Percentiles rank a stretch among this genome's conserved stretches.
These are phyloP conservation scores for human (Homo sapiens) DNA, from an alignment of 2,113 vertebrate genomes.

Conservation along the genomic window DNA sequence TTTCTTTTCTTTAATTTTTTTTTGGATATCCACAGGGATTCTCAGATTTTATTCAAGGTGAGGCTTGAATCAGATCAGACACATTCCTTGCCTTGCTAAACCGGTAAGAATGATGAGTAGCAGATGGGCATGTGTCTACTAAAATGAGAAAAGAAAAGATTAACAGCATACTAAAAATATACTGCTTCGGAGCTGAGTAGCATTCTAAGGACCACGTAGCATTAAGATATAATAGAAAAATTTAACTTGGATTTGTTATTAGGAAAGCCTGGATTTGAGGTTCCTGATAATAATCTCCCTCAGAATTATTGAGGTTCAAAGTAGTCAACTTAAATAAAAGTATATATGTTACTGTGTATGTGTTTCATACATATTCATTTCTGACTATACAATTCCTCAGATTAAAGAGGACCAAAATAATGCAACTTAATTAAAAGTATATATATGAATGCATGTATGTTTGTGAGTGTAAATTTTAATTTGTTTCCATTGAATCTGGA, in stretches of 20 bases:
- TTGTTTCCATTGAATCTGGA: neutral
- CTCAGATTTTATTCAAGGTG: constrained; percentile 39
- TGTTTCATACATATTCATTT: neutral
- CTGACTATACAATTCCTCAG: neutral
- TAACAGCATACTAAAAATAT: constrained; percentile 17
- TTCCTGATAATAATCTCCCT: neutral
- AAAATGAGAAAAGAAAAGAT: constrained; percentile 35
- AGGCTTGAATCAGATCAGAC: neutral
- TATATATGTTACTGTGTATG: neutral
- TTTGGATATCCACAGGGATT: neutral
- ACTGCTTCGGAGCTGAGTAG: neutral
- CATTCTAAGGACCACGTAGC: neutral
- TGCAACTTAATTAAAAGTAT: neutral
- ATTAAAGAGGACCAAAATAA: neutral
- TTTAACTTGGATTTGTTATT: neutral
- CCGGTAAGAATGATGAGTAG: constrained; percentile 28
- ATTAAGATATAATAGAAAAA: neutral
- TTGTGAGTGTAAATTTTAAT: neutral
- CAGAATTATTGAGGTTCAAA: neutral
- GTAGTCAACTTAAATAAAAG: neutral
- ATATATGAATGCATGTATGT: neutral
- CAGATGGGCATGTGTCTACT: constrained; percentile 30
- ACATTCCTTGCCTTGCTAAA: neutral
- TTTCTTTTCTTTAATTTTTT: neutral
- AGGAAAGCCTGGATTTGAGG: neutral